Percentiles rank a stretch among this genome's conserved stretches.
phyloP scores from a whole-genome alignment of 1,140 invertebrate species.

The Mycetomoellerius zeteki region DNA sequence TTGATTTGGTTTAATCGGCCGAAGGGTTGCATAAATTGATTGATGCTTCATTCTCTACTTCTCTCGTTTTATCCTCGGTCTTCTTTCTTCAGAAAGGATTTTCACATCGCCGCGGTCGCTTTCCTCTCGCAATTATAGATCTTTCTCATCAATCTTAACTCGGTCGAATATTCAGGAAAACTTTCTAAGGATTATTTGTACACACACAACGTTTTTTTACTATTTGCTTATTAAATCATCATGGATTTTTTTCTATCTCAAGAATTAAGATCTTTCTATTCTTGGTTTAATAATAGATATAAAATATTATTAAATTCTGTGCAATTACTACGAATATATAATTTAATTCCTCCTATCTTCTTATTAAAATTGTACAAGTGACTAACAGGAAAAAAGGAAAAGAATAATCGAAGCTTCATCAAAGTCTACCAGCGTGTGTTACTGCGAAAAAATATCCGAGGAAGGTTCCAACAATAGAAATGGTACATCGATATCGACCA shows the following conservation, averaged over 20 bases:
- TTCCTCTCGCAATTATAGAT: conserved; percentile 54
- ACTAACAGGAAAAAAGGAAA: neutral
- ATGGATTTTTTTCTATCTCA: neutral
- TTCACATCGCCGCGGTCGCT: conserved; percentile 22
- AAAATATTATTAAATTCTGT: neutral
- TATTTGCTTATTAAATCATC: neutral
- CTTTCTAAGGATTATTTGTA: conserved; percentile 22
- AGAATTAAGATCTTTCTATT: neutral
- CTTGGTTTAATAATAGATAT: conserved; percentile 11
- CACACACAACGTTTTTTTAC: neutral
- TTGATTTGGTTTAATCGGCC: conserved; percentile 85
- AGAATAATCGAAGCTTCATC: neutral
- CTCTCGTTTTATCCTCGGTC: conserved; percentile 56
- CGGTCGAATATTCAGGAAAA: conserved; percentile 43
- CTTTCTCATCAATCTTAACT: conserved; percentile 64
- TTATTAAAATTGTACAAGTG: neutral
- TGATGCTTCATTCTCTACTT: conserved; percentile 77
- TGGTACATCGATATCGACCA: conserved; percentile 73
- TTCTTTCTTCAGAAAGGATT: conserved; percentile 47
- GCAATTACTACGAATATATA: neutral
- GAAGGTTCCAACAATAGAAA: conserved; percentile 25
- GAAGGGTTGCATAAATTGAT: conserved; percentile 85
- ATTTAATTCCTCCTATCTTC: neutral
- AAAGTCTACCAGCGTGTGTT: neutral
- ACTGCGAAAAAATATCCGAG: neutral